A percentile compares a stretch with the other conserved stretches of the same genome.
Evolutionary conservation across 92 coral and sea anemone genomes (phyloP).

Genomic region (Phymanthus crucifer): DNA sequence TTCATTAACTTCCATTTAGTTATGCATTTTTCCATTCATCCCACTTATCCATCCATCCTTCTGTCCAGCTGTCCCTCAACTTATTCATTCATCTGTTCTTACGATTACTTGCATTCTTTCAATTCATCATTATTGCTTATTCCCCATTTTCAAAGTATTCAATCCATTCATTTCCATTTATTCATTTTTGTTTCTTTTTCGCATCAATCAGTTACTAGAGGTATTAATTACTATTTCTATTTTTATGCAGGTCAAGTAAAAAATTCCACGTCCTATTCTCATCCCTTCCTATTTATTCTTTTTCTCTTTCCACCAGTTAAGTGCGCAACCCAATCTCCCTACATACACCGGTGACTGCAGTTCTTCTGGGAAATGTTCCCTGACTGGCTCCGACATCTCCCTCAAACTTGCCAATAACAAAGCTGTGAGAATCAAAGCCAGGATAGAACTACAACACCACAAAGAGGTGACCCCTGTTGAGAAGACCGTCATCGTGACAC

Average conservation of each 20-base stretch:
- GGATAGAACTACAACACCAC: constrained; percentile 90
- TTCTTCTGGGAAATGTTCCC: constrained; percentile 82
- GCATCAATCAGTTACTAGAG: too few relatives aligned
- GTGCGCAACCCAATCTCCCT: constrained; percentile 81
- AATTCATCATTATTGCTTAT: too few relatives aligned
- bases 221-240: not conserved
- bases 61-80: too few relatives aligned
- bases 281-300: not conserved
- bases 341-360: constrained; percentile 94
- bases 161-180: too few relatives aligned
- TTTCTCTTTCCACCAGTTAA: constrained; percentile 48
- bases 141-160: too few relatives aligned
- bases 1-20: not conserved
- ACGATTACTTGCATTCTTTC: too few relatives aligned
- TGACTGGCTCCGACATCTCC: constrained; percentile 76
- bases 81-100: too few relatives aligned
- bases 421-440: constrained; percentile 77
- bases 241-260: not conserved
- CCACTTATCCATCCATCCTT: too few relatives aligned
- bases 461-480: constrained; percentile 87
- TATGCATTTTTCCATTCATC: too few relatives aligned
- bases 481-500: constrained; percentile 69
- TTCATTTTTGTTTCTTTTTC: too few relatives aligned
- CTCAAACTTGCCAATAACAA: constrained; percentile 65
- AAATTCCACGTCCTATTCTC: too few relatives aligned